Base-by-base conservation (phyloP, 2,888 invertebrate species). In the Acleris holmiana region DNA sequence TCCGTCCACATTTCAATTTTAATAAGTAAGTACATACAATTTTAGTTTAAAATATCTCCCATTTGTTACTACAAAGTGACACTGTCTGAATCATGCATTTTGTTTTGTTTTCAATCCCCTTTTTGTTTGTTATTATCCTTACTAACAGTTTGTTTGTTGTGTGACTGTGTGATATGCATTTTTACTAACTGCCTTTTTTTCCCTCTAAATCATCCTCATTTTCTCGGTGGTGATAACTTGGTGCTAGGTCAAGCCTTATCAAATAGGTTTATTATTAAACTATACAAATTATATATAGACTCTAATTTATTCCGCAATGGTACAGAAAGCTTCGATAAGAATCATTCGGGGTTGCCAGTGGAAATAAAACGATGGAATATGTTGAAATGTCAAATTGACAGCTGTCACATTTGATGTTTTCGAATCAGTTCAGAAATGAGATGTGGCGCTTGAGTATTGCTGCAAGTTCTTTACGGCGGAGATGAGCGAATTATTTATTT, bases 131-230 rank as follows among this genome's bases (percentile, higher is more conserved):
- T 55, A 35, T 48, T 73, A 76, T 29, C 76, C 75, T 71, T 75
- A 86, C 88, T 88, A 89, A 88, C 88, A 76, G 67, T 71, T 73
- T 74, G 73, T 80, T 76, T 82, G 78, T 78, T 74, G 79, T 82
- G 82, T 88, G 81, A 79, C 78, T 82, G 80, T 84, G 76, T 76
- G 76, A 74, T 79, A 76, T 83, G 79, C 76, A 73, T 69, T 68
- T 74, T 77, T 84, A 91, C 90, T 91, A 90, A 90, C 88, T 79
- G 85, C 88, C 84, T 75, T 62, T 74, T 73, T 73, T 73, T 74
- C 68, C 69, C 78, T 72, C 69, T 73, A 70, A 70, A 73, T 73
- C 74, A 77, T 79, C 71, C 76, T 76, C 78, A 76, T 80, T 72
- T 77, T 74, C 79, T 78, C 81, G 79, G 84, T 85, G 86, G 87